A percentile compares a stretch with the other conserved stretches of the same genome.
Conservation (phyloP, 2,888 invertebrate genomes). For the Pachycephus smyrnensis region DNA sequence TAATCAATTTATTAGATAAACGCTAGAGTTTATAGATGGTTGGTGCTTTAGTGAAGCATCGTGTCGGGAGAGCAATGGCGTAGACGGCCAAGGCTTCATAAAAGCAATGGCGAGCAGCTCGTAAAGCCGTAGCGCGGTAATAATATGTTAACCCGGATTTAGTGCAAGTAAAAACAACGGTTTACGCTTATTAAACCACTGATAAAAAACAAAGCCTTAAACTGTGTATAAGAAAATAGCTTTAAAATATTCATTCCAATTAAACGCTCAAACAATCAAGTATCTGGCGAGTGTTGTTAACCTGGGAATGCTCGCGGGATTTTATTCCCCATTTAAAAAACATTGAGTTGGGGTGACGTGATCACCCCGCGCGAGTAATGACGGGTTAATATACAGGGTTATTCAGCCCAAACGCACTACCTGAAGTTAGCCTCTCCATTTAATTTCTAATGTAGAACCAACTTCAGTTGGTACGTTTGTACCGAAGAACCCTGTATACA, state of each 20-base stretch:
- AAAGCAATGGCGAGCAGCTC: conserved; percentile 24
- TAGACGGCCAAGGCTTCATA: background rate
- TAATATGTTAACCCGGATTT: conserved; percentile 53
- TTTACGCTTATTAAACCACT: conserved; percentile 40
- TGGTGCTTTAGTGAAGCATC: background rate
- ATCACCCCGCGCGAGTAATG: too few relatives aligned
- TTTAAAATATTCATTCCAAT: background rate
- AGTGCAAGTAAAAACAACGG: conserved; percentile 40
- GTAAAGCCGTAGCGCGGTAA: conserved; percentile 33
- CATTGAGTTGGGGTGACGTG: too few relatives aligned
- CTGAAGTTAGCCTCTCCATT: background rate
- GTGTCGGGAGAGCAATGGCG: background rate
- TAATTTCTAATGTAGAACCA: background rate
- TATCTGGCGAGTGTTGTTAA: background rate
- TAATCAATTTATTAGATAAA: background rate
- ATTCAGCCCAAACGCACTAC: too few relatives aligned
- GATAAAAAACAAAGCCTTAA: conserved; percentile 36
- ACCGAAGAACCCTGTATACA: too few relatives aligned
- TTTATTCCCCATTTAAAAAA: too few relatives aligned
- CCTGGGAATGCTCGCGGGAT: too few relatives aligned
- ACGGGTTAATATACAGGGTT: background rate
- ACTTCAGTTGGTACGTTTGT: too few relatives aligned
- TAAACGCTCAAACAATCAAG: background rate
- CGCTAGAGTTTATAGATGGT: background rate
- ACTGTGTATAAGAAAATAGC: background rate